Evolutionary conservation across 2,113 vertebrate genomes (phyloP).

Genomic region (Rana temporaria): DNA sequence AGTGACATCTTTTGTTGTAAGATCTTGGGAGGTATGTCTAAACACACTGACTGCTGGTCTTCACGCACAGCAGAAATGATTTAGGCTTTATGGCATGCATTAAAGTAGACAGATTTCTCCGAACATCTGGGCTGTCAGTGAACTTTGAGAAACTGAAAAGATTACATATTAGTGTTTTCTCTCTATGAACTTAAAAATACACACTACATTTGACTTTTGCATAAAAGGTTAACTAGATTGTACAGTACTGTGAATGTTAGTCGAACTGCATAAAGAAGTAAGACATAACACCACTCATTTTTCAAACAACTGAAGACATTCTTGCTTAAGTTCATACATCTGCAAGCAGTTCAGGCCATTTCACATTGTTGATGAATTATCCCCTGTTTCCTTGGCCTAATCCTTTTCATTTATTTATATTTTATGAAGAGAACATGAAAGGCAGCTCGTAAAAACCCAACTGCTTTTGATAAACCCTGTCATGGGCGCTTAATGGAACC

Average conservation of each 20-base stretch:
- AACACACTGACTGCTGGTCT: neutral
- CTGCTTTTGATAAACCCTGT: slow-evolving; percentile 56
- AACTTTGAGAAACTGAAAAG: neutral
- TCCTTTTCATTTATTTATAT: slow-evolving; percentile 58
- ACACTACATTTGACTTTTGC: slow-evolving; percentile 8
- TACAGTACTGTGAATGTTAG: slow-evolving; percentile 28
- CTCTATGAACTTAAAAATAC: neutral
- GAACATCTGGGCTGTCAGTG: slow-evolving; percentile 9
- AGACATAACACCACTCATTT: slow-evolving; percentile 34
- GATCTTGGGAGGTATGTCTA: neutral
- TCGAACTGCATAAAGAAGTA: slow-evolving; percentile 23
- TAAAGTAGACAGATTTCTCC: neutral
- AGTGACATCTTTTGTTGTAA: no score
- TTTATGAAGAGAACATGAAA: slow-evolving; percentile 57
- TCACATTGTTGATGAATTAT: slow-evolving; percentile 58
- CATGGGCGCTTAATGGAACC: slow-evolving; percentile 51
- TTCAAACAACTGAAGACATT: slow-evolving; percentile 50
- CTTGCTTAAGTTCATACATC: slow-evolving; percentile 55
- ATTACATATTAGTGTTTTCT: slow-evolving; percentile 20
- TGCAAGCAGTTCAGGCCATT: slow-evolving; percentile 54
- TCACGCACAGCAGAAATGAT: neutral
- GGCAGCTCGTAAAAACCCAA: slow-evolving; percentile 52
- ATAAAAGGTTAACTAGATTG: slow-evolving; percentile 37
- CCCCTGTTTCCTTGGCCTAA: slow-evolving; percentile 56
- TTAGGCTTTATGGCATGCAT: neutral